phyloP scores from a whole-genome alignment of 2,113 vertebrate species.

The Orcinus orca region DNA sequence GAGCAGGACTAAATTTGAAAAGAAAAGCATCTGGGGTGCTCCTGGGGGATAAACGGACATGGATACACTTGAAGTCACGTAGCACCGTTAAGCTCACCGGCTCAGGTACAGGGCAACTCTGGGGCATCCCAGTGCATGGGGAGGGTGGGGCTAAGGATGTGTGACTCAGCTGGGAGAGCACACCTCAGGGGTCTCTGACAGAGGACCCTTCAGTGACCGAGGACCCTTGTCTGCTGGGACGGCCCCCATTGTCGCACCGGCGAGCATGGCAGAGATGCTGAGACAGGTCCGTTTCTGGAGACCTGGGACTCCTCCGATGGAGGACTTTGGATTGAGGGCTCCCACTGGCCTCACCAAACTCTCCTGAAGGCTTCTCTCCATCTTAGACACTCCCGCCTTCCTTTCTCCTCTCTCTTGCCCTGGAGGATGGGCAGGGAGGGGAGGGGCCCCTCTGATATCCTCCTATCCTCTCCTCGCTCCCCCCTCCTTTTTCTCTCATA shows the following conservation, averaged over 20 bases:
- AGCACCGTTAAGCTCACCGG: too few relatives aligned
- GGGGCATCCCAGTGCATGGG: fast-evolving
- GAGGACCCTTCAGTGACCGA: not conserved
- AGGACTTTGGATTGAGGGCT: not conserved
- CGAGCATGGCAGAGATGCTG: fast-evolving
- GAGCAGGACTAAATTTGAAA: not conserved
- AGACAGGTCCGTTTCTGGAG: not conserved
- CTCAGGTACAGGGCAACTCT: not conserved
- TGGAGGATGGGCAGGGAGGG: not conserved
- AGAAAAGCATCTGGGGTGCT: not conserved
- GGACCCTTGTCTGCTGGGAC: not conserved
- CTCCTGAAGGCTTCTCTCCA: not conserved
- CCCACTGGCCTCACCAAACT: not conserved
- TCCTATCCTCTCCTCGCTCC: not conserved
- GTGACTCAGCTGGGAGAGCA: not conserved
- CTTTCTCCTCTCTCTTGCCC: not conserved
- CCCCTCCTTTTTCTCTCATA: not conserved
- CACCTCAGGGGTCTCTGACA: not conserved
- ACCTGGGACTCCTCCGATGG: not conserved
- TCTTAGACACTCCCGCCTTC: not conserved
- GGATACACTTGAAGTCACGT: not conserved
- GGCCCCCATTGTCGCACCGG: not conserved
- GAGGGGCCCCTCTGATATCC: not conserved
- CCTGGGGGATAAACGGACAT: not conserved
- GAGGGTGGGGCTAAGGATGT: fast-evolving